phyloP scores from a whole-genome alignment of 1,140 invertebrate species.

The Parasteatoda tepidariorum region DNA sequence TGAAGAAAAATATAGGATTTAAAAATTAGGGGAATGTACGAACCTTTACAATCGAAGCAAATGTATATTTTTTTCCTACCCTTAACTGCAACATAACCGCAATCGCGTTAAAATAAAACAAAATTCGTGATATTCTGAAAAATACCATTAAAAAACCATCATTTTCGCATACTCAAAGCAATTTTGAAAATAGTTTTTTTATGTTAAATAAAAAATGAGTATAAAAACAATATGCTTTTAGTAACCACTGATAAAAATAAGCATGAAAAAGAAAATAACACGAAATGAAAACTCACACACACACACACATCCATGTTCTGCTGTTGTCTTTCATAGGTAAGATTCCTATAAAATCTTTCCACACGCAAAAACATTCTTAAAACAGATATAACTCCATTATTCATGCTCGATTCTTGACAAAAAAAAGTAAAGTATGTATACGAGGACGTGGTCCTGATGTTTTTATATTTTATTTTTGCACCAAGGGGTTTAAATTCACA shows the following conservation, averaged over 20 bases:
- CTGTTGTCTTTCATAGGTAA: neutral
- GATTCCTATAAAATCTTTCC: constrained; percentile 10
- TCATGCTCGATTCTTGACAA: neutral
- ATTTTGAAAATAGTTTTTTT: constrained; percentile 31
- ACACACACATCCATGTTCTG: neutral
- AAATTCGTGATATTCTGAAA: too few relatives aligned
- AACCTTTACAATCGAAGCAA: too few relatives aligned
- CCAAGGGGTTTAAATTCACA: constrained; percentile 5
- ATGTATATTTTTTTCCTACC: too few relatives aligned
- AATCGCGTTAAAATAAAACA: too few relatives aligned
- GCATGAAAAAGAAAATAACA: neutral
- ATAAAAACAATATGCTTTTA: neutral
- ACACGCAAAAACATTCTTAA: constrained; percentile 33
- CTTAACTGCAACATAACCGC: too few relatives aligned
- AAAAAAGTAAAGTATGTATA: neutral
- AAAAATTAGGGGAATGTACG: too few relatives aligned
- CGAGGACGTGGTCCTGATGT: neutral
- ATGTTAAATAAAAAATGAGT: neutral
- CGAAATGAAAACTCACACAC: neutral
- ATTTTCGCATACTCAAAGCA: constrained; percentile 37
- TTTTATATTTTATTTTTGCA: neutral
- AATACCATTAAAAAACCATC: constrained; percentile 33
- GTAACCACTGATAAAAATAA: neutral
- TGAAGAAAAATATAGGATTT: too few relatives aligned
- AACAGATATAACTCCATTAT: constrained; percentile 45